Percentiles rank a stretch among this genome's conserved stretches.
phyloP scores from a whole-genome alignment of 2,113 vertebrate genomes.

The Odontophorus gujanensis region DNA sequence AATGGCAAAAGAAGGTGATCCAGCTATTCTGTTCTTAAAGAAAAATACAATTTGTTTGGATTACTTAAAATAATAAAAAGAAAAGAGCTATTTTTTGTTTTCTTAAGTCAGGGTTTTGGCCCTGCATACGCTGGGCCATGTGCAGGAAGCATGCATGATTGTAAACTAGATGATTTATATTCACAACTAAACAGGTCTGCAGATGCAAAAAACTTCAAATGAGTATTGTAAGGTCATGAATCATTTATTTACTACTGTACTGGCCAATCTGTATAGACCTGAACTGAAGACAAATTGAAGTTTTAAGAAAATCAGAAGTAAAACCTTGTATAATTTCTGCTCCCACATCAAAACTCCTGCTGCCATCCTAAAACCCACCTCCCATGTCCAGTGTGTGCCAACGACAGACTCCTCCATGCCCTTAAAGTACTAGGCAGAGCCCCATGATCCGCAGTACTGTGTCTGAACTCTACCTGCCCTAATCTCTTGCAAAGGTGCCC shows the following conservation, averaged over 20 bases:
- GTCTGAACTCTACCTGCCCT: background rate
- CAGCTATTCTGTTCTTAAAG: background rate
- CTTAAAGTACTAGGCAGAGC: background rate
- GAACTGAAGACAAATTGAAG: background rate
- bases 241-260: background rate
- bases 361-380: background rate
- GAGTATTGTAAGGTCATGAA: background rate
- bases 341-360: background rate
- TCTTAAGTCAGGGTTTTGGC: background rate
- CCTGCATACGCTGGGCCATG: background rate
- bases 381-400: background rate
- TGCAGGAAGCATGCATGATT: background rate
- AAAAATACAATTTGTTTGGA: background rate
- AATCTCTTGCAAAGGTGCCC: background rate
- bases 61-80: background rate
- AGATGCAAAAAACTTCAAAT: background rate
- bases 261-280: background rate
- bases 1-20: background rate
- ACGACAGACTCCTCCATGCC: background rate
- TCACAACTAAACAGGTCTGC: background rate
- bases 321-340: background rate
- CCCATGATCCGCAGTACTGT: background rate
- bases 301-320: background rate
- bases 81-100: background rate
- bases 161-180: background rate